Evolutionary conservation across 2,888 invertebrate genomes (phyloP).

Genomic region (Petrolisthes manimaculis): DNA sequence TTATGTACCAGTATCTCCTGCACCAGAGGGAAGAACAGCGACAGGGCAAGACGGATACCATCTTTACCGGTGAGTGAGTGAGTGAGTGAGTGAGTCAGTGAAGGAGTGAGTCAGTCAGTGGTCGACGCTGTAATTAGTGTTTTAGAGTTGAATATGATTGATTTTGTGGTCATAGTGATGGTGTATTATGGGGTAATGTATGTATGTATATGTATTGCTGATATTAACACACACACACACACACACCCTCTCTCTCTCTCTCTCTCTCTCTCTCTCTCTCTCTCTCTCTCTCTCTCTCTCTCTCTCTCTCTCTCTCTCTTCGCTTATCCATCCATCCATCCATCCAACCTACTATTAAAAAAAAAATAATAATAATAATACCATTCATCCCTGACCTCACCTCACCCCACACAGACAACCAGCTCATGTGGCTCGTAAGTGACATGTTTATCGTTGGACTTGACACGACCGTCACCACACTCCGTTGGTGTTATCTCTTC

Average conservation of each 20-base stretch:
- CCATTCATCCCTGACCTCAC: neutral
- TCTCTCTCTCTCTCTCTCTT: neutral
- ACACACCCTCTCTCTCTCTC: neutral
- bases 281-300: neutral
- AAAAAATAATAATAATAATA: too few species aligned
- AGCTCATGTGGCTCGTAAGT: conserved; percentile 62
- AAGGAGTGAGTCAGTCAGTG: neutral
- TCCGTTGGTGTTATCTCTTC: conserved; percentile 59
- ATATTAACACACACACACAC: too few species aligned
- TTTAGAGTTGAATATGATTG: too few species aligned
- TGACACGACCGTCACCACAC: conserved; percentile 63
- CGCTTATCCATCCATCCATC: neutral
- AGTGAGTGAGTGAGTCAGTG: conserved; percentile 25
- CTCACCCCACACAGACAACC: conserved; percentile 39
- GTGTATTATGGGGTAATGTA: too few species aligned
- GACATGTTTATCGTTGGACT: conserved; percentile 64
- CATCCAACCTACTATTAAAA: neutral
- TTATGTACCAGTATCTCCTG: conserved; percentile 54
- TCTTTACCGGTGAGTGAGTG: conserved; percentile 49
- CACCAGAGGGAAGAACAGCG: conserved; percentile 49
- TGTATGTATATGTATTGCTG: too few species aligned
- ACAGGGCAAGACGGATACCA: conserved; percentile 44
- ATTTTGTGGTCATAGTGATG: too few species aligned
- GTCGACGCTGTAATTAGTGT: too few species aligned
- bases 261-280: neutral